Evolutionary conservation across 2,797 vertebrate genomes (phyloP).

Genomic region (Cephalopachus bancanus): DNA sequence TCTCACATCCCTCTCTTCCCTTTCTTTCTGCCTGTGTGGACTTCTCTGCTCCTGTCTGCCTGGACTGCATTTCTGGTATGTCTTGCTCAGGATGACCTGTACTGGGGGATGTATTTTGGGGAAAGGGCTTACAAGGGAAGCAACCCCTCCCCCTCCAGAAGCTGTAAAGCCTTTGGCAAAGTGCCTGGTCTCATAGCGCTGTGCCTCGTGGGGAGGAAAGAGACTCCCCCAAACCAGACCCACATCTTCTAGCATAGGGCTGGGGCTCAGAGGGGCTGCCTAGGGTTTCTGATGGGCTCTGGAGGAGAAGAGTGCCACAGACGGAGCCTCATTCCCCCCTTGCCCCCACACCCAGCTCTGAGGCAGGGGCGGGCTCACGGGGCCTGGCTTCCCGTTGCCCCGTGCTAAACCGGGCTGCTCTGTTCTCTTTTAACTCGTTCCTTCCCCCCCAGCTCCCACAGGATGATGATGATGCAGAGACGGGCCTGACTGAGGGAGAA

Average conservation of each 20-base stretch:
- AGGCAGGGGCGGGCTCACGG: not conserved
- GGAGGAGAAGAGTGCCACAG: too few relatives aligned
- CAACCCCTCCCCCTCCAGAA: not conserved
- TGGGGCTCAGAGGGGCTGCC: too few relatives aligned
- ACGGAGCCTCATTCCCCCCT: accelerated
- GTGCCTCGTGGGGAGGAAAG: not conserved
- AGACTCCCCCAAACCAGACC: not conserved
- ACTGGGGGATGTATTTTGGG: not conserved
- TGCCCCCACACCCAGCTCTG: not conserved
- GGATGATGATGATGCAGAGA: conserved; percentile 96
- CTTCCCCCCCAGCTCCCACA: conserved; percentile 89
- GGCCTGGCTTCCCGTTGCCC: not conserved
- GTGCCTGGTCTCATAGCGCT: not conserved
- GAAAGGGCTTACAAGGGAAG: too few relatives aligned
- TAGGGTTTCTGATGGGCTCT: not conserved
- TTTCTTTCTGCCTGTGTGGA: not conserved
- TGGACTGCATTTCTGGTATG: conserved; percentile 63
- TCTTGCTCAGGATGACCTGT: not conserved
- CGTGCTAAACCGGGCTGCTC: not conserved
- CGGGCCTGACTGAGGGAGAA: conserved; percentile 95
- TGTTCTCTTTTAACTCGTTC: accelerated
- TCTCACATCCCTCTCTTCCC: not conserved
- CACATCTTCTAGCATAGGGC: not conserved
- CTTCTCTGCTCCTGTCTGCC: not conserved
- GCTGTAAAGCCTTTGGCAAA: not conserved